These are phyloP conservation scores for Artemia franciscana DNA, from an alignment of 1,140 invertebrate species.

Conservation along the genomic window DNA sequence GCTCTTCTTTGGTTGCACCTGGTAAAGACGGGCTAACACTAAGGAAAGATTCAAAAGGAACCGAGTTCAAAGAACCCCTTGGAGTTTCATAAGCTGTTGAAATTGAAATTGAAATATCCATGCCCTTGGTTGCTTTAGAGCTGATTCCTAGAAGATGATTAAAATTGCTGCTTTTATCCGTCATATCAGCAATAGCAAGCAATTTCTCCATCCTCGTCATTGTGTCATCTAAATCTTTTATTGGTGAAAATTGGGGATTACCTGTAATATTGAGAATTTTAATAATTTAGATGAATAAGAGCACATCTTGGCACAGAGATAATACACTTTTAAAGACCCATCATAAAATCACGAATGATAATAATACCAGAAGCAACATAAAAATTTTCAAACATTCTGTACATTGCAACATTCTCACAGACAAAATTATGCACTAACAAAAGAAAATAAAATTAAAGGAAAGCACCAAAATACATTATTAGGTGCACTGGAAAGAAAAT, in stretches of 20 bases:
- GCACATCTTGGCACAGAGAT: too few relatives aligned
- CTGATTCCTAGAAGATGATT: not conserved
- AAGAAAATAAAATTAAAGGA: too few relatives aligned
- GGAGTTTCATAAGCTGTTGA: not conserved
- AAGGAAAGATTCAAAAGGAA: not conserved
- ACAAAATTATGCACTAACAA: too few relatives aligned
- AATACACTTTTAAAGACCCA: too few relatives aligned
- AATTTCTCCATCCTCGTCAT: not conserved
- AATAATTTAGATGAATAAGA: too few relatives aligned
- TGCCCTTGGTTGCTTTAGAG: not conserved
- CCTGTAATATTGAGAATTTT: not conserved
- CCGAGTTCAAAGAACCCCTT: not conserved
- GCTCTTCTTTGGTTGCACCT: not conserved
- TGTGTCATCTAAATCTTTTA: not conserved
- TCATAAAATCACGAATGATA: too few relatives aligned
- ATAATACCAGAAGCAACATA: too few relatives aligned
- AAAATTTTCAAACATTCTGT: too few relatives aligned
- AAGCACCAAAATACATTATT: too few relatives aligned
- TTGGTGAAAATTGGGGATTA: not conserved
- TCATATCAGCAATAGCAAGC: not conserved
- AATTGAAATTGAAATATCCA: not conserved
- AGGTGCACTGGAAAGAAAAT: too few relatives aligned
- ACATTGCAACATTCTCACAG: too few relatives aligned
- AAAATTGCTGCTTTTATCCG: not conserved
- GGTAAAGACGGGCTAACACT: not conserved